A percentile compares a stretch with the other conserved stretches of the same genome.
Evolutionary conservation across 2,888 invertebrate species (phyloP).

Genomic region (Mythimna albipuncta): DNA sequence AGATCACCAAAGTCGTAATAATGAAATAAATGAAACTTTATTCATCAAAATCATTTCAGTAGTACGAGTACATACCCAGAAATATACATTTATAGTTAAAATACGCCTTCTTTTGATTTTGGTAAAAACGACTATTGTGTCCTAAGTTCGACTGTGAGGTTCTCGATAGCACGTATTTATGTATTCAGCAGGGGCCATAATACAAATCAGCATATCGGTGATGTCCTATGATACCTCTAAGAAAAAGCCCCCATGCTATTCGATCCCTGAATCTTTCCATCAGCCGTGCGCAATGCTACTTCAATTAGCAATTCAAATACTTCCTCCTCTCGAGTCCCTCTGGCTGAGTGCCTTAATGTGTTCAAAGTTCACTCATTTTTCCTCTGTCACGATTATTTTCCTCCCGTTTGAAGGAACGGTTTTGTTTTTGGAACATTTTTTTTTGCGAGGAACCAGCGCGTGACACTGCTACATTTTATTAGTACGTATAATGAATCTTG

Average conservation of each 20-base stretch:
- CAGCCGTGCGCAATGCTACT: slow-evolving; percentile 57
- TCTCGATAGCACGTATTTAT: neutral
- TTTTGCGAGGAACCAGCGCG: slow-evolving; percentile 7
- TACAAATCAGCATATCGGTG: neutral
- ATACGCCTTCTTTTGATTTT: no score
- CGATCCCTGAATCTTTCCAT: slow-evolving; percentile 46
- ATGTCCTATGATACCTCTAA: neutral
- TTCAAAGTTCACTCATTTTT: slow-evolving; percentile 53
- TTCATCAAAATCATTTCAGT: no score
- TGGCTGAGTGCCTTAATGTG: slow-evolving; percentile 58
- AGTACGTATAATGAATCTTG: slow-evolving; percentile 4
- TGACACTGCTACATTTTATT: slow-evolving; percentile 35
- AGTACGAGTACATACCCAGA: no score
- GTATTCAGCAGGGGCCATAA: neutral
- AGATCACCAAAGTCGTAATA: no score
- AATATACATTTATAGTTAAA: no score
- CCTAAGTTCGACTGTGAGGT: no score
- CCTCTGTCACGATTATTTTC: slow-evolving; percentile 42
- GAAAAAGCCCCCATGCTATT: slow-evolving; percentile 13
- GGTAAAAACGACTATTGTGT: no score
- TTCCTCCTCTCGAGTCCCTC: slow-evolving; percentile 34
- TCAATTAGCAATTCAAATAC: slow-evolving; percentile 81
- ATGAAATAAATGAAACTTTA: no score
- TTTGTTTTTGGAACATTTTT: slow-evolving; percentile 13
- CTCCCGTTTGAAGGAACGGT: slow-evolving; percentile 29